A percentile compares a stretch with the other conserved stretches of the same genome.
These are phyloP conservation scores for Florisuga fusca DNA, from an alignment of 2,797 vertebrate genomes.

Conservation along the genomic window DNA sequence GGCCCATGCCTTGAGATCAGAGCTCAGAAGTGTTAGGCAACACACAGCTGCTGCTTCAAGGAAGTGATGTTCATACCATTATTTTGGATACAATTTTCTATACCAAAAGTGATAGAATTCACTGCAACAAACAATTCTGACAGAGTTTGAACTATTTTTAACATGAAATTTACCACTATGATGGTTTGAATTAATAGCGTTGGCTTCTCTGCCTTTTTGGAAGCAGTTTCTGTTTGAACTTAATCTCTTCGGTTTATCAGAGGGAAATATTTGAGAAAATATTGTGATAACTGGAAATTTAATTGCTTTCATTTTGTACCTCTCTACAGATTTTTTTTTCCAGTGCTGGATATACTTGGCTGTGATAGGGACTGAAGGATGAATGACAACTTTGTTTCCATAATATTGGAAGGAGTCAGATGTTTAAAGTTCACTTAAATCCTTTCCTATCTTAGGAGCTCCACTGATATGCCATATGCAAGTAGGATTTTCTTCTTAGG, in stretches of 20 bases:
- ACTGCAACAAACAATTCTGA: background rate
- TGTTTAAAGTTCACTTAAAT: slow-evolving; percentile 32
- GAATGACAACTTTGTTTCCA: slow-evolving; percentile 50
- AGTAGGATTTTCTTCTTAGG: background rate
- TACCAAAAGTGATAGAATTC: background rate
- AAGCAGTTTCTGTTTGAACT: background rate
- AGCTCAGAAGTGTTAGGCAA: background rate
- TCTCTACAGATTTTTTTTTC: slow-evolving; percentile 38
- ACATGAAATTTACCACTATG: background rate
- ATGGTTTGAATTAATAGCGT: background rate
- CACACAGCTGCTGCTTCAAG: background rate
- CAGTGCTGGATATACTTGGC: slow-evolving; percentile 14
- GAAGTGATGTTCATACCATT: background rate
- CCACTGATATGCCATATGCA: background rate
- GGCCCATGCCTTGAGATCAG: background rate
- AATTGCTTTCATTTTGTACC: slow-evolving; percentile 38
- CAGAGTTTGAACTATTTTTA: background rate
- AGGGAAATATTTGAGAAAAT: slow-evolving; percentile 32
- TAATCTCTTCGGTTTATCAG: background rate
- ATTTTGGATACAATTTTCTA: background rate
- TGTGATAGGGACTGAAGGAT: slow-evolving; percentile 2
- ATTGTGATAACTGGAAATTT: slow-evolving; percentile 49
- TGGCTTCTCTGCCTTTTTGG: slow-evolving; percentile 4
- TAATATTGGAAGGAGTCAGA: slow-evolving; percentile 22
- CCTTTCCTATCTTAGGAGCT: background rate